Conservation (phyloP, 2,797 vertebrate species). For the Halcyon badia region DNA sequence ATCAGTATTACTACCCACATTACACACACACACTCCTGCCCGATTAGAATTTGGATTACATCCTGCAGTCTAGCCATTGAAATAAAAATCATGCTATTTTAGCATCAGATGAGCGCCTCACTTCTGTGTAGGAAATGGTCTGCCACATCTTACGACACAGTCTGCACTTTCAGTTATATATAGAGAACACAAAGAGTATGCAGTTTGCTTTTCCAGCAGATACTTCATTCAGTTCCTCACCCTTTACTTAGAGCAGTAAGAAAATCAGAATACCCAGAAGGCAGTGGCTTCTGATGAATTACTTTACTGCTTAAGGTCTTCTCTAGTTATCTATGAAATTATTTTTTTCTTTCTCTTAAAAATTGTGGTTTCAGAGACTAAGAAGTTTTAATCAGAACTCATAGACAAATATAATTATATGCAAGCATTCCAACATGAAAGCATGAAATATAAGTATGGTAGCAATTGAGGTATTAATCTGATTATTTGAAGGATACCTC, state of each 20-base stretch:
- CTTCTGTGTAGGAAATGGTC: constrained; percentile 15
- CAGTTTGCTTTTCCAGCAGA: neutral
- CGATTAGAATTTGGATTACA: constrained; percentile 28
- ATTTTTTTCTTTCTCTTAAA: neutral
- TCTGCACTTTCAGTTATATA: neutral
- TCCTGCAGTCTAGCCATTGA: neutral
- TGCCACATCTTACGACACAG: neutral
- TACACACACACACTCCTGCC: neutral
- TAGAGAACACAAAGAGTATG: neutral
- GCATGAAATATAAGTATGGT: neutral
- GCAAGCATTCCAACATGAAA: neutral
- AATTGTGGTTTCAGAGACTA: neutral
- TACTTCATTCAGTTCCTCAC: neutral
- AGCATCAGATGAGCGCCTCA: constrained; percentile 5
- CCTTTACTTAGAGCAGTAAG: neutral
- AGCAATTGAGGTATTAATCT: neutral
- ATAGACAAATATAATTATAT: neutral
- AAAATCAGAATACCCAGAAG: neutral
- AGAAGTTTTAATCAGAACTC: neutral
- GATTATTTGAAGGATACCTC: neutral
- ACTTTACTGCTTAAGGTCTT: neutral
- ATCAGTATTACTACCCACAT: constrained; percentile 37
- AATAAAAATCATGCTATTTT: constrained; percentile 46
- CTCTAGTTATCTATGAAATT: neutral
- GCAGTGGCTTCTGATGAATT: neutral